phyloP scores from a whole-genome alignment of 1,140 invertebrate genomes.

The Hetaerina americana region DNA sequence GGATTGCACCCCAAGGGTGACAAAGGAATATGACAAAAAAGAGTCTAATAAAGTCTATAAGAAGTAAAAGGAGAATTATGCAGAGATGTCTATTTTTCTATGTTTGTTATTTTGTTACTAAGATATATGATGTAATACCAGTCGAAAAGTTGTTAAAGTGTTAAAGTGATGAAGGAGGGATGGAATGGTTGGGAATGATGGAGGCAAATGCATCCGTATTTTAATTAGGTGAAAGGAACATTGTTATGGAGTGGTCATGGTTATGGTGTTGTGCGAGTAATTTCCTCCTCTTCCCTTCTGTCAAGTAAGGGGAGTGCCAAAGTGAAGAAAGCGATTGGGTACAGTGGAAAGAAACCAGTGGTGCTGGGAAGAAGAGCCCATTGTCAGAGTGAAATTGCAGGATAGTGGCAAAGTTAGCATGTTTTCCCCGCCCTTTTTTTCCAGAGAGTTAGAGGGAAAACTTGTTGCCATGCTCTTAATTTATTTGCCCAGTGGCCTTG shows the following conservation, averaged over 20 bases:
- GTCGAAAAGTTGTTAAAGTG: slow-evolving; percentile 4
- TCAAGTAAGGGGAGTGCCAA: neutral
- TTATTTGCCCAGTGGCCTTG: neutral
- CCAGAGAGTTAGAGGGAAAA: neutral
- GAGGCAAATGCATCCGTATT: neutral
- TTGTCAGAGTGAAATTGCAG: neutral
- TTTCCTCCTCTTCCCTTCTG: neutral
- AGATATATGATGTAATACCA: slow-evolving; percentile 11
- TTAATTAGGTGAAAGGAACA: neutral
- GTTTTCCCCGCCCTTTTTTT: neutral
- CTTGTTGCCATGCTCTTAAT: neutral
- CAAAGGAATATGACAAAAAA: neutral
- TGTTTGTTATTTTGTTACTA: slow-evolving; percentile 13
- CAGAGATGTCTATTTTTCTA: slow-evolving; percentile 11
- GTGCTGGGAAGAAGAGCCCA: neutral
- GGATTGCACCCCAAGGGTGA: neutral
- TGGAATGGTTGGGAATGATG: neutral
- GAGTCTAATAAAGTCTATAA: neutral
- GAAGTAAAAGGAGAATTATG: slow-evolving; percentile 1
- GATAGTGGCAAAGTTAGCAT: neutral
- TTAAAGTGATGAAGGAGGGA: neutral
- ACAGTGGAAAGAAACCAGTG: neutral
- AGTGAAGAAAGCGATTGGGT: neutral
- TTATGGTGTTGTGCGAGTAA: neutral
- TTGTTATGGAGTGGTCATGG: neutral